Evolutionary conservation across 2,113 vertebrate genomes (phyloP), one percentile per base, ranked within the genome.

Genomic region (Laticauda laticaudata): DNA sequence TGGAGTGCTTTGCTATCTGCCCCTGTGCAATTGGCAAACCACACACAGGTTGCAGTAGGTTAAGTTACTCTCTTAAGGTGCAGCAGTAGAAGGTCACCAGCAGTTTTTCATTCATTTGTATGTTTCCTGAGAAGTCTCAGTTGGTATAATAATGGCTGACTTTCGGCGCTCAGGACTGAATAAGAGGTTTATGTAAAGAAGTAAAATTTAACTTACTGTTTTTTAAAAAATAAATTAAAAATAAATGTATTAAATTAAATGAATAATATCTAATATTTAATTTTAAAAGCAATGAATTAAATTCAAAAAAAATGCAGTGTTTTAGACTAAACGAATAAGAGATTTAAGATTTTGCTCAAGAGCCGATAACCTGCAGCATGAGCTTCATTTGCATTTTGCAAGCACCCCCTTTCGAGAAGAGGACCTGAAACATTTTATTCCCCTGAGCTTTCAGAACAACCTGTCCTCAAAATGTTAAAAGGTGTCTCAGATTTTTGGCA

Each of bases 71-170:
- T 51, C 48, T 51, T 51, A 9, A 1, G 48, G 1, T 51, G 48
- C 48, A 51, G 1, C 8, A 0, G 48, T 51, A 51, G 48, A 51
- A 51, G 48, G 48, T 51, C 48, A 10, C 8, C 8, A 51, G 48
- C 48, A 51, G 48, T 51, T 51, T 51, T 51, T 7, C 48, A 51
- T 51, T 9, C 48, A 10, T 8, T 51, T 51, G 48, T 51, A 9
- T 51, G 48, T 51, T 51, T 51, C 8, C 8, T 51, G 48, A 51
- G 48, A 51, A 51, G 8, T 48, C 48, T 48, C 8, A 51, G 48
- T 8, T 8, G 9, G 48, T 51, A 51, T 51, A 51, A 51, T 51
- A 51, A 51, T 1, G 1, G 45, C 18, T 0, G 2, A 8, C 14
- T 43, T 7, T 90, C 23, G 1, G 1, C 1, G 20, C 8, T 4